Evolutionary conservation across 2,888 invertebrate genomes (phyloP).

Genomic region (Adela reaumurella): DNA sequence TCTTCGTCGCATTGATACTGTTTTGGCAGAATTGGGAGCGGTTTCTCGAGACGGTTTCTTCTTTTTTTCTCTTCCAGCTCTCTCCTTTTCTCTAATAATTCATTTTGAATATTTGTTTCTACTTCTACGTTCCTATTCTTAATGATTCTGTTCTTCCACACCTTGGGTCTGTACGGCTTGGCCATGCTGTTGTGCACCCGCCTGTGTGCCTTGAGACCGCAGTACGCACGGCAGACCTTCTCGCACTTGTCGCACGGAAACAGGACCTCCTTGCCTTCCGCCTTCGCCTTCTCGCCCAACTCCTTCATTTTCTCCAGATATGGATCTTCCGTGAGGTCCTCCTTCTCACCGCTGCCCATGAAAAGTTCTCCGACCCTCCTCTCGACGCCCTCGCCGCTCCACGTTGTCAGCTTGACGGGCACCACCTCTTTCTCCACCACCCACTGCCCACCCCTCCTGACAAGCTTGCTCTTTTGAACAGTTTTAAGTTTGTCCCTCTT

Average conservation of each 20-base stretch:
- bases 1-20: conserved; percentile 31
- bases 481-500: conserved; percentile 18
- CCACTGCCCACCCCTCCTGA: conserved; percentile 31
- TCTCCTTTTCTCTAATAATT: too few relatives aligned
- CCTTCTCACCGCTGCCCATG: conserved; percentile 8
- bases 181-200: conserved; percentile 28
- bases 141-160: conserved; percentile 25
- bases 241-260: conserved; percentile 34
- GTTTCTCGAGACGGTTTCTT: conserved; percentile 22
- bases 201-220: conserved; percentile 29
- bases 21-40: conserved; percentile 28
- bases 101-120: neutral
- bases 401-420: neutral
- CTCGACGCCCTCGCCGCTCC: neutral
- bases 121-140: neutral
- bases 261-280: conserved; percentile 23
- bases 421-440: conserved; percentile 22
- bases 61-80: conserved; percentile 1
- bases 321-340: conserved; percentile 12
- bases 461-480: conserved; percentile 25
- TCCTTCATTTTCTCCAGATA: conserved; percentile 26
- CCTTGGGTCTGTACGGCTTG: conserved; percentile 28
- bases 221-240: conserved; percentile 29
- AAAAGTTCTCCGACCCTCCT: neutral
- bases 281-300: conserved; percentile 23